Conservation (phyloP, 1,140 invertebrate species). For the Drosophila nasuta region DNA sequence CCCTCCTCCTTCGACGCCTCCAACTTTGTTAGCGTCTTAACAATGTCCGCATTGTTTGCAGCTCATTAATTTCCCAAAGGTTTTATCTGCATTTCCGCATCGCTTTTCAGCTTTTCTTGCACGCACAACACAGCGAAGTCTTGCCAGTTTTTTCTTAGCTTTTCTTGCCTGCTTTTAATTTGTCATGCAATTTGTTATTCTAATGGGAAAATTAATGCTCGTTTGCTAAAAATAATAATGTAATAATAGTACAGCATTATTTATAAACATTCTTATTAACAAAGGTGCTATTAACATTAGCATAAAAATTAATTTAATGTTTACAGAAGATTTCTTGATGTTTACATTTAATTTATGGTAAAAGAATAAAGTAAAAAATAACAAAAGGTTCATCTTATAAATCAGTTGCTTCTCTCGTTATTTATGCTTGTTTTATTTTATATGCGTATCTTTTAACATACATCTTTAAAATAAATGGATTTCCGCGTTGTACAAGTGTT, state of each 20-base stretch:
- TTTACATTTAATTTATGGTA: background rate
- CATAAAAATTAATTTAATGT: background rate
- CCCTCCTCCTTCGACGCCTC: background rate
- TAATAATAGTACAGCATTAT: background rate
- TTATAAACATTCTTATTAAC: background rate
- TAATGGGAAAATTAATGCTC: background rate
- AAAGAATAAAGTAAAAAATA: background rate
- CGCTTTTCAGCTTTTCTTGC: constrained; percentile 44
- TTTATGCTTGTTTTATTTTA: background rate
- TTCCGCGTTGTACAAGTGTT: background rate
- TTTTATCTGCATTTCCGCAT: constrained; percentile 77
- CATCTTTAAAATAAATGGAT: background rate
- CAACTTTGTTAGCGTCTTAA: constrained; percentile 26
- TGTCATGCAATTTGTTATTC: constrained; percentile 9
- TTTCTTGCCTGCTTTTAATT: background rate
- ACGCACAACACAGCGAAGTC: constrained; percentile 43
- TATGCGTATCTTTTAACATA: background rate
- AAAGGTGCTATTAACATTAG: background rate
- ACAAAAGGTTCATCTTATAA: background rate
- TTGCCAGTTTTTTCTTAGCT: constrained; percentile 10
- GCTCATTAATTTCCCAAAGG: constrained; percentile 75
- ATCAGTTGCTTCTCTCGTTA: background rate
- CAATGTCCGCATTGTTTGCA: constrained; percentile 76
- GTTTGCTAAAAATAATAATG: background rate
- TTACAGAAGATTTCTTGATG: too few relatives aligned